Conservation (phyloP, 2,888 invertebrate species). For the Xestia rhomboidea region DNA sequence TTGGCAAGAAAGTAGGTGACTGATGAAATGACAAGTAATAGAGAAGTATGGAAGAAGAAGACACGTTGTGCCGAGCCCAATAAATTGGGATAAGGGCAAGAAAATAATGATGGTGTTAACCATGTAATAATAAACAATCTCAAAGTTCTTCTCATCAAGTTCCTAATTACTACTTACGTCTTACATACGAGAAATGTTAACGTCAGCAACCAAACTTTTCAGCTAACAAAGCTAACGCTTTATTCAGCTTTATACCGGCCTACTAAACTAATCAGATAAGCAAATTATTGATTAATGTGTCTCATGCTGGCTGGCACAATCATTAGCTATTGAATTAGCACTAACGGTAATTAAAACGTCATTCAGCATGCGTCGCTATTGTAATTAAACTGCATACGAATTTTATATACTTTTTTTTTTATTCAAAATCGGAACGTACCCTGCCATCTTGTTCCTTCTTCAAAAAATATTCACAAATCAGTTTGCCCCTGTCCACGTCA, state of each 20-base stretch:
- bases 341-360: neutral
- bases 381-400: neutral
- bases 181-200: neutral
- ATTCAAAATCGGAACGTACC: neutral
- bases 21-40: no score
- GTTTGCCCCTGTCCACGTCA: neutral
- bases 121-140: neutral
- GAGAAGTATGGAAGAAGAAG: no score
- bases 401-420: neutral
- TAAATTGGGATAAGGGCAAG: no score
- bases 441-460: neutral
- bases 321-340: neutral
- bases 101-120: no score
- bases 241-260: neutral
- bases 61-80: no score
- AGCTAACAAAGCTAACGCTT: neutral
- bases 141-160: conserved; percentile 1
- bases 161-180: conserved; percentile 1
- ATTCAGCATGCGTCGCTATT: neutral
- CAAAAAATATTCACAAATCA: neutral
- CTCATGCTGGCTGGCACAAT: neutral
- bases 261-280: neutral
- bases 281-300: neutral
- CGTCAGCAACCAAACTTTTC: neutral
- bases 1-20: no score